Conservation (phyloP, 2,797 vertebrate genomes). For the Falco biarmicus region DNA sequence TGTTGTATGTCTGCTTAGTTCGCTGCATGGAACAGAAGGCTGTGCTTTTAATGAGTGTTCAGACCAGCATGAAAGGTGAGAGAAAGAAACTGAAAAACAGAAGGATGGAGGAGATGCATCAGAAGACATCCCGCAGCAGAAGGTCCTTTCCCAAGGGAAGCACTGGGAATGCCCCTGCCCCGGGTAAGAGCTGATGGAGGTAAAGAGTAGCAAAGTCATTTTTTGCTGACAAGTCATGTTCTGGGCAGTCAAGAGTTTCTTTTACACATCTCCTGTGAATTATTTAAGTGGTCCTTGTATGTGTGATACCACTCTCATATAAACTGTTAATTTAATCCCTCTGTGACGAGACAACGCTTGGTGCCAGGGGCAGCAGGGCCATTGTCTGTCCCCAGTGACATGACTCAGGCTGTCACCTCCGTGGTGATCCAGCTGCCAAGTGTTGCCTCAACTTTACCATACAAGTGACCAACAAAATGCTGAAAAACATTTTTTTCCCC, state of each 20-base stretch:
- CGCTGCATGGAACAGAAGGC: background rate
- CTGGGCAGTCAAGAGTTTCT: background rate
- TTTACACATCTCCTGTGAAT: background rate
- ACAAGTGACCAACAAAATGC: background rate
- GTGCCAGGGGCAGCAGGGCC: background rate
- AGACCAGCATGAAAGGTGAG: background rate
- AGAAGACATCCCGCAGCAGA: background rate
- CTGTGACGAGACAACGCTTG: accelerated
- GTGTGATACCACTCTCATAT: background rate
- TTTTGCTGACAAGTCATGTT: background rate
- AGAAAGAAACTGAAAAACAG: background rate
- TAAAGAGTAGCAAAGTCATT: background rate
- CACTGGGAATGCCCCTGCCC: background rate
- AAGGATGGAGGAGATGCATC: background rate
- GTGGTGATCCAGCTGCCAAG: background rate
- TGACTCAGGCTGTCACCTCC: background rate
- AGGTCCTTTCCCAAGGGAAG: background rate
- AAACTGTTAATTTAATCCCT: background rate
- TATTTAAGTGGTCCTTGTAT: background rate
- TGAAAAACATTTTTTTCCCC: background rate
- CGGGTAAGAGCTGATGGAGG: background rate
- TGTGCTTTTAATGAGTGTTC: background rate
- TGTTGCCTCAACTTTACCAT: background rate
- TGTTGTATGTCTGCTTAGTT: background rate
- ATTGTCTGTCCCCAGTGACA: accelerated